Evolutionary conservation across 1,140 invertebrate species (phyloP).

Genomic region (Anagrus nilaparvatae): DNA sequence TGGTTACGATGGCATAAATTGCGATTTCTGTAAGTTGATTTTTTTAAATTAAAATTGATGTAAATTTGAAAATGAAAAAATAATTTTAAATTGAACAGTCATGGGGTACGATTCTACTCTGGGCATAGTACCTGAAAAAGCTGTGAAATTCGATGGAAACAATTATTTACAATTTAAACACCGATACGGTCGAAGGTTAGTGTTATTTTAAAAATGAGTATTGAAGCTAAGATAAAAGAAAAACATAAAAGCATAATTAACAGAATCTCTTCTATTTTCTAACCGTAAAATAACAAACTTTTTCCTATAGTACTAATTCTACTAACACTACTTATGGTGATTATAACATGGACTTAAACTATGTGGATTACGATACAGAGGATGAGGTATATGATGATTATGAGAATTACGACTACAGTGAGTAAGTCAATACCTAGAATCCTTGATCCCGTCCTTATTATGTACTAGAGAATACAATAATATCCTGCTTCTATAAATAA

Average conservation of each 20-base stretch:
- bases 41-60: neutral
- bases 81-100: conserved; percentile 21
- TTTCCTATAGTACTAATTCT: conserved; percentile 33
- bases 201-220: neutral
- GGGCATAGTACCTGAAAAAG: conserved; percentile 42
- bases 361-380: conserved; percentile 39
- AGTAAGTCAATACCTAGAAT: conserved; percentile 32
- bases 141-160: conserved; percentile 53
- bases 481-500: no score
- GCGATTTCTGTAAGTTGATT: conserved; percentile 55
- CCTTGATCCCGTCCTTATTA: no score
- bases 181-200: conserved; percentile 47
- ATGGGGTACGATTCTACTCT: conserved; percentile 37
- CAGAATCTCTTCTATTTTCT: conserved; percentile 5
- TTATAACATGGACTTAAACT: conserved; percentile 34
- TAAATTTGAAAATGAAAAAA: neutral
- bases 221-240: no score
- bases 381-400: conserved; percentile 38
- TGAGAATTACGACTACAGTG: conserved; percentile 38
- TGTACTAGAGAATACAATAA: no score
- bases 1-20: conserved; percentile 57
- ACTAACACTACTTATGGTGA: conserved; percentile 38
- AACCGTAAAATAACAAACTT: conserved; percentile 20
- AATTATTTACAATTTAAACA: conserved; percentile 54
- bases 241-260: conserved; percentile 10